These are phyloP conservation scores for Orthosia incerta DNA, from an alignment of 2,888 invertebrate genomes.

Conservation along the genomic window DNA sequence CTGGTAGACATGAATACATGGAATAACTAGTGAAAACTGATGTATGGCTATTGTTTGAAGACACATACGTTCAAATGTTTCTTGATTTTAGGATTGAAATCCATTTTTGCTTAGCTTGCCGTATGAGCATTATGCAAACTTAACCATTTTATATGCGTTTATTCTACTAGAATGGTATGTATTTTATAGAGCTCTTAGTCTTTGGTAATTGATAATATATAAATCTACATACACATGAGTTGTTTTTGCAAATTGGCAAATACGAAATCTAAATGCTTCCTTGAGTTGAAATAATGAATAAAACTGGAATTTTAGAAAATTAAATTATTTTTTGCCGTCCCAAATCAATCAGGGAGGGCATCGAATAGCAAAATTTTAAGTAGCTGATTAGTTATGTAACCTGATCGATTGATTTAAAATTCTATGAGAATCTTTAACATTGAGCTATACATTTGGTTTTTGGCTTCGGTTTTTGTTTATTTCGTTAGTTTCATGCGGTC, in stretches of 20 bases:
- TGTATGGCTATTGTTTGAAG: background rate
- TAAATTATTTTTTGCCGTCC: background rate
- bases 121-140: no score
- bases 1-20: background rate
- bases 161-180: constrained; percentile 46
- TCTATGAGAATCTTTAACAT: background rate
- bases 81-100: background rate
- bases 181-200: constrained; percentile 37
- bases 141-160: background rate
- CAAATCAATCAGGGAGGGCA: background rate
- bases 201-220: constrained; percentile 39
- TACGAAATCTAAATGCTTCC: no score
- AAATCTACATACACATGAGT: constrained; percentile 34
- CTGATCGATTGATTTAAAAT: background rate
- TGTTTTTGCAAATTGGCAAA: background rate
- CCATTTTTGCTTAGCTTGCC: background rate
- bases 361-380: background rate
- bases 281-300: background rate
- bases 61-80: background rate
- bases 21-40: no score
- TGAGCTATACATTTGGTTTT: background rate
- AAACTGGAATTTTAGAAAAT: background rate
- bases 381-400: background rate
- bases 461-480: background rate
- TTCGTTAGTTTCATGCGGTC: background rate